Evolutionary conservation across 1,140 invertebrate species (phyloP), one percentile per base, ranked within the genome.

Genomic region (Drosophila melanogaster): DNA sequence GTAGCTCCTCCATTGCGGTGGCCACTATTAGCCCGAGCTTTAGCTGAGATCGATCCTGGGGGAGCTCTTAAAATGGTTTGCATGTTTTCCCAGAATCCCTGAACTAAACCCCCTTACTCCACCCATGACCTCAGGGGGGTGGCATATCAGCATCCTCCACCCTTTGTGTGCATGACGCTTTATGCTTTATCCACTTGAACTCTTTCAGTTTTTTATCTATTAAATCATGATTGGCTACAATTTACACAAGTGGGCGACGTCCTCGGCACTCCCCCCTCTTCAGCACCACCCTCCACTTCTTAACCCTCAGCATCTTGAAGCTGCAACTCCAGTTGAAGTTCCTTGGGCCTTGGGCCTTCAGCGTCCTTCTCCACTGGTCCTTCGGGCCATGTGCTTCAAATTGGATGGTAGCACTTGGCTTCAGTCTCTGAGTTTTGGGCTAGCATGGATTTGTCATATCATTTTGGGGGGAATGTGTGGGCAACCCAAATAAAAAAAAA

Each of bases 201-300:
- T 86, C 81, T 87, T 81, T 81, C 81, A 73, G 73, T 80, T 85
- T 80, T 87, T 79, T 89, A 87, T 87, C 83, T 87, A 87, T 87
- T 87, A 87, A 87, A 87, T 87, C 83, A 87, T 87, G 83, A 87
- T 87, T 87, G 84, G 84, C 83, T 83, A 87, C 81, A 87, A 86
- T 84, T 89, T 79, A 83, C 80, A 87, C 79, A 87, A 87, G 71
- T 87, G 79, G 76, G 67, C 64, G 53, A 26, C 59, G 58, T 53
- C 49, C 51, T 66, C 60, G n/a, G 37, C n/a, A n/a, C n/a, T n/a
- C 19, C 19, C 19, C 19, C 19, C 19, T 22, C 59, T 35, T 41
- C 14, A 4, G 2, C 11, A 15, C n/a, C 26, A 22, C 12, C 24
- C 6, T 19, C 19, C 3, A 5, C 17, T 46, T n/a, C 41, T 15